Evolutionary conservation across 2,888 invertebrate genomes (phyloP), one percentile per base, ranked within the genome.

Genomic region (Perizoma affinitatum): DNA sequence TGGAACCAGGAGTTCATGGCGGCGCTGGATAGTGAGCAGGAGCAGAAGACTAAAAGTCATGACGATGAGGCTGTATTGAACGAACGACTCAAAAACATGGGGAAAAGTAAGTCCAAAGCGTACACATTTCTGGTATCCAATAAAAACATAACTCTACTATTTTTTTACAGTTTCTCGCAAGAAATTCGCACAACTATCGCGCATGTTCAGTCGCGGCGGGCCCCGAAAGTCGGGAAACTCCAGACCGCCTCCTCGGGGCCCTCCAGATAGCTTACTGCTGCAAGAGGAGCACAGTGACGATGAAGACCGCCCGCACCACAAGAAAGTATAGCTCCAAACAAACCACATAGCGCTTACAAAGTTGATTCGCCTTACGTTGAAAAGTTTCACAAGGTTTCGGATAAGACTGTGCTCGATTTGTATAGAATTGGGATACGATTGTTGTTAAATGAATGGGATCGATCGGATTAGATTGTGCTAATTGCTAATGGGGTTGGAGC

Each of bases 1-100:
- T 95, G 96, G 94, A 97, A 98, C 83, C 95, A 96, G 80, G 97
- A 97, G 76, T 98, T 98, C 78, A 95, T 98, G 93, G 95, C 95
- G 34, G 96, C 97, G 0, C 88, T 97, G 50, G 96, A 97, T 76
- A 95, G 94, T 79, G 97, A 97, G 92, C 94, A 93, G 72, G 92
- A 92, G 5, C 87, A 90, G 47, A 91, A 90, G 69, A 80, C 80
- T 2, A 92, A 91, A 69, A 79, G 86, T 35, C 94, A 93, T 53
- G 93, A 93, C 36, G 95, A 95, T 66, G 95, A 95, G 71, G 96
- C 96, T 74, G 95, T 93, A 51, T 96, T 96, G 72, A 95, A 95
- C 78, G 96, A 96, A 82, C 94, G 96, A 72, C 90, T 96, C 59
- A 95, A 95, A 85, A 96, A 96, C 83, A 96, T 96, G 96, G 96